Evolutionary conservation across 2,888 invertebrate genomes (phyloP).

Genomic region (Pemphredon lugubris): DNA sequence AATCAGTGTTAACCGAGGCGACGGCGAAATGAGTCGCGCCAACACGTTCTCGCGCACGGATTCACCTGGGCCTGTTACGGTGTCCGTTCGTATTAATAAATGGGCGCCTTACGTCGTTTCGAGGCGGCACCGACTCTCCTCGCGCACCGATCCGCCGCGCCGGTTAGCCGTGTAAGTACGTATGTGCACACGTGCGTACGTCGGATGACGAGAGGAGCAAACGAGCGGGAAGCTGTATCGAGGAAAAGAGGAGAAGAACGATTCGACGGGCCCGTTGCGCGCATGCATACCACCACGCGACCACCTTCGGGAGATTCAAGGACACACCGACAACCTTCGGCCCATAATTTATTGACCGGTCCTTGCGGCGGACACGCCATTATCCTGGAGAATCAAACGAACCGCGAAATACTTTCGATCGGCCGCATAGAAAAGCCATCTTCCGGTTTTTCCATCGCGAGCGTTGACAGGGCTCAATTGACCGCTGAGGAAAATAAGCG

Average conservation of each 20-base stretch:
- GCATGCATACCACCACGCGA: no score
- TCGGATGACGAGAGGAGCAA: not conserved
- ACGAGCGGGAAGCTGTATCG: not conserved
- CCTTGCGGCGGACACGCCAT: constrained; percentile 26
- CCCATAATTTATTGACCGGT: constrained; percentile 37
- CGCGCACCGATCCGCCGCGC: no score
- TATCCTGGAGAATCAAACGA: constrained; percentile 15
- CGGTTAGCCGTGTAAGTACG: not conserved
- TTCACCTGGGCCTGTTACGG: no score
- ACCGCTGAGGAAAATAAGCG: no score
- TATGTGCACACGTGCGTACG: not conserved
- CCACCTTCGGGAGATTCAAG: constrained; percentile 34
- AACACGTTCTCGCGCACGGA: no score
- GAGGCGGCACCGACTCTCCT: no score
- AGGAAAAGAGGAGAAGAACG: not conserved
- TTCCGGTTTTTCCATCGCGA: constrained; percentile 5
- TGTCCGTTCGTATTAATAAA: no score
- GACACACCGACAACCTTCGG: constrained; percentile 35
- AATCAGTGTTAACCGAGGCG: no score
- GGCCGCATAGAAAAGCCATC: not conserved
- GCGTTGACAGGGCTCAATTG: no score
- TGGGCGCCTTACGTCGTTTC: no score
- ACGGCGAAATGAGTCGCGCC: no score
- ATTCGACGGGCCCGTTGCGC: no score
- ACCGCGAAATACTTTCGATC: not conserved